A percentile compares a stretch with the other conserved stretches of the same genome.
These are phyloP conservation scores for Hylia prasina DNA, from an alignment of 2,113 vertebrate species.

Conservation along the genomic window DNA sequence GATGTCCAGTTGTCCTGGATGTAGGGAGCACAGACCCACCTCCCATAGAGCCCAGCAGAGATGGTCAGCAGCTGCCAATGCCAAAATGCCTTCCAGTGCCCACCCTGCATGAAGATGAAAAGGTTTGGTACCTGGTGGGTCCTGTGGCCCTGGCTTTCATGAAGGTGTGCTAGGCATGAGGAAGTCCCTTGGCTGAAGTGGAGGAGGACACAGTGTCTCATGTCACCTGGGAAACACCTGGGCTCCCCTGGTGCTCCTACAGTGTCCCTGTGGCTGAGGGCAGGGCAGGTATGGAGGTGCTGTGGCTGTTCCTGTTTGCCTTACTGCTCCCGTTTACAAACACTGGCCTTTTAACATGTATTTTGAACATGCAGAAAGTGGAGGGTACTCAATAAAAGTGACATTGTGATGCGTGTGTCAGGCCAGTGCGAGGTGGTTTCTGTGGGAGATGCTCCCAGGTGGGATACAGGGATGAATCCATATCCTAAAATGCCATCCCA, in stretches of 20 bases:
- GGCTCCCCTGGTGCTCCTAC: rapidly evolving
- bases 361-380: neutral
- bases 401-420: neutral
- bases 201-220: neutral
- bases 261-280: neutral
- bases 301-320: neutral
- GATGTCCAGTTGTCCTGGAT: neutral
- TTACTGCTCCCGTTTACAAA: slow-evolving; percentile 7
- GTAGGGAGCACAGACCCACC: neutral
- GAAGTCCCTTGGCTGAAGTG: rapidly evolving
- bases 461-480: rapidly evolving
- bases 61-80: neutral
- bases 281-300: neutral
- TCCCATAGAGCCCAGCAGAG: neutral
- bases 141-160: neutral
- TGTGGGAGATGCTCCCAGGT: neutral
- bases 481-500: rapidly evolving
- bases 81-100: neutral
- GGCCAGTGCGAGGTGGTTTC: rapidly evolving
- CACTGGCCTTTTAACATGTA: neutral
- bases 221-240: rapidly evolving
- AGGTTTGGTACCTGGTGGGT: neutral
- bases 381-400: slow-evolving; percentile 12
- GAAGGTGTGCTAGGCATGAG: neutral
- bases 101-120: neutral